phyloP scores from a whole-genome alignment of 2,113 vertebrate species.

The Ictalurus furcatus region DNA sequence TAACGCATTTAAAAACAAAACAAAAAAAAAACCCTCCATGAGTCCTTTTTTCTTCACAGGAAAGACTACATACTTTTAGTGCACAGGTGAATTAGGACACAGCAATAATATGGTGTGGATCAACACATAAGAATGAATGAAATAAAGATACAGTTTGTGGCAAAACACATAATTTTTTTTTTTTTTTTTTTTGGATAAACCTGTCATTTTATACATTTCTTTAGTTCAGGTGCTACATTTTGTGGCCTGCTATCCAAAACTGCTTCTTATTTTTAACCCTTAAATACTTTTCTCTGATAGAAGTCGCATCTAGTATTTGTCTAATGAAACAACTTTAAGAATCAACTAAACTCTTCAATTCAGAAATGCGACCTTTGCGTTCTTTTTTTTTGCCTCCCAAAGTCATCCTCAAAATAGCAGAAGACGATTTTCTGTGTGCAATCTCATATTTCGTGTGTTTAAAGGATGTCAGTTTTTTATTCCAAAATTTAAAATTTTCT shows the following conservation, averaged over 20 bases:
- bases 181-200: neutral
- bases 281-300: neutral
- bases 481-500: neutral
- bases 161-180: neutral
- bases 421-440: neutral
- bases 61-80: no score
- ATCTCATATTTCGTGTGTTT: neutral
- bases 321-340: neutral
- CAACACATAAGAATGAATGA: neutral
- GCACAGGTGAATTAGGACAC: no score
- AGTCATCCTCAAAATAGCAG: neutral
- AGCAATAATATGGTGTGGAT: no score
- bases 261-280: neutral
- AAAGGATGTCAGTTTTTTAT: neutral
- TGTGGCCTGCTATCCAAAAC: neutral
- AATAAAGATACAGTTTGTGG: neutral
- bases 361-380: neutral
- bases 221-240: neutral
- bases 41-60: no score
- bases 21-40: no score
- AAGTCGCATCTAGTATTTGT: neutral
- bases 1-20: no score
- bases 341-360: neutral
- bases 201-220: neutral
- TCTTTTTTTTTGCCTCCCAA: neutral